Evolutionary conservation across 2,113 vertebrate genomes (phyloP), one percentile per base, ranked within the genome.

Genomic region (Beaufortia kweichowensis): DNA sequence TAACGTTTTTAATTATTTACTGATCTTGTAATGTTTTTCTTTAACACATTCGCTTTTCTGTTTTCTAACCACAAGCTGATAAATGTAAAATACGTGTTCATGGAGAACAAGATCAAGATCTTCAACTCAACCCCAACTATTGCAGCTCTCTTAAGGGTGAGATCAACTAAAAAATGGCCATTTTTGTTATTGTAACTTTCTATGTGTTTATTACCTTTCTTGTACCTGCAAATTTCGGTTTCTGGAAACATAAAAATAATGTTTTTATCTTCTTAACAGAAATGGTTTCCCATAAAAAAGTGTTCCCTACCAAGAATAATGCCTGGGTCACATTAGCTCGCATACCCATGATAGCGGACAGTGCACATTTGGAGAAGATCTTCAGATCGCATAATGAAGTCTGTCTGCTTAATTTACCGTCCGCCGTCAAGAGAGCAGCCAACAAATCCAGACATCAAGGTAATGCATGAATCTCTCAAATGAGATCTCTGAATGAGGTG

Each of bases 221-320:
- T 8, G 26, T 33, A 21, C 29, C 29, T 24, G 48, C 15, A 33
- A 9, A 12, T 57, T 24, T 61, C 33, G 67, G 74, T 63, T 46
- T 23, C 9, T 61, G 9, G 3, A n/a, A 24, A 15, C 24, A 26
- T 23, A 57, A 9, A 50, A 3, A 48, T 78, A n/a, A 0, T 26
- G 48, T 1, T 12, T 50, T 5, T 10, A 39, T 48, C 6, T 19
- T 57, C 21, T 23, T n/a, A 29, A 23, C 81, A 93, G 92, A 85
- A 17, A 93, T 92, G 91, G 68, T 93, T 77, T 87, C 31, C 21
- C 76, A 88, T 41, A 86, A 85, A 81, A 87, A 43, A 66, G 89
- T 93, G 33, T 92, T 93, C 72, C 91, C 92, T 28, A 89, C 91
- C 35, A 93, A 92, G 75, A 87, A 86, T 4, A 91, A 85, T 82